Percentiles rank a stretch among this genome's conserved stretches.
Conservation (phyloP, 1,140 invertebrate genomes). For the Aphaenogaster rudis region DNA sequence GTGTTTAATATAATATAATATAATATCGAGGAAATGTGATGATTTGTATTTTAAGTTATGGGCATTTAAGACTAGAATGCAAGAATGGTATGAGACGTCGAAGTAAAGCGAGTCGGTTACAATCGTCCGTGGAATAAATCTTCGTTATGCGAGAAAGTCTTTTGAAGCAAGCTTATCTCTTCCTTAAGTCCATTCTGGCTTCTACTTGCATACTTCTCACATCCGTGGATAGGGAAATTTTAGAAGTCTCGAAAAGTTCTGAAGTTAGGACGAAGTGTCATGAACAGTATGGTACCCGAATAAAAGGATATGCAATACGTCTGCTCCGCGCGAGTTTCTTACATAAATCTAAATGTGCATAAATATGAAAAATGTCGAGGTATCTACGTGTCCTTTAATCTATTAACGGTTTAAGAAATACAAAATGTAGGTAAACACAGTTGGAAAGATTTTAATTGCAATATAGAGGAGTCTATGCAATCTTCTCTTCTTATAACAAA, state of each 20-base stretch:
- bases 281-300: slow-evolving; percentile 43
- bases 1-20: background rate
- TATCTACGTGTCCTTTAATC: background rate
- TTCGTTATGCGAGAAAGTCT: slow-evolving; percentile 37
- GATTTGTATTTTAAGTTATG: background rate
- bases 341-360: slow-evolving; percentile 8
- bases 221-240: slow-evolving; percentile 42
- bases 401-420: background rate
- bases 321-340: background rate
- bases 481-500: background rate
- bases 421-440: background rate
- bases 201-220: slow-evolving; percentile 39
- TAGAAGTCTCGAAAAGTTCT: slow-evolving; percentile 42
- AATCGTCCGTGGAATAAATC: slow-evolving; percentile 46
- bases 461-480: background rate
- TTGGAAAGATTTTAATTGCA: background rate
- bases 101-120: slow-evolving; percentile 23
- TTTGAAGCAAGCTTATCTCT: slow-evolving; percentile 58
- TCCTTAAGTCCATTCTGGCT: slow-evolving; percentile 41
- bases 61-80: background rate
- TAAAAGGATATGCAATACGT: slow-evolving; percentile 50
- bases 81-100: background rate
- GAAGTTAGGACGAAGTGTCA: slow-evolving; percentile 35
- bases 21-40: background rate
- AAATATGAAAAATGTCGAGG: background rate